Conservation (phyloP, 2,797 vertebrate genomes). For the Siniperca scherzeri region DNA sequence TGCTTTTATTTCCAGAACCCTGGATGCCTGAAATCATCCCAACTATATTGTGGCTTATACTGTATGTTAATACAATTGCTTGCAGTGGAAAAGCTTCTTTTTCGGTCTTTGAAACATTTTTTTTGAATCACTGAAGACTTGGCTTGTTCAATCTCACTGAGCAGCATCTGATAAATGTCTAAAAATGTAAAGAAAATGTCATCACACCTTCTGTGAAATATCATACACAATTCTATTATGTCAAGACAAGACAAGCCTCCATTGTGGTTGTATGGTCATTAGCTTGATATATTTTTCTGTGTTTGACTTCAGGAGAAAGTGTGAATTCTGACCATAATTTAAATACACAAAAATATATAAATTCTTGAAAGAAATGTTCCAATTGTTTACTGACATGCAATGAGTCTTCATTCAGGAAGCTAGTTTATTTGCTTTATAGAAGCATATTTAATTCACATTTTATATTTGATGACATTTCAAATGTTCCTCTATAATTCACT, state of each 20-base stretch:
- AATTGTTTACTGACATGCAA: conserved; percentile 6
- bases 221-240: neutral
- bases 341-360: neutral
- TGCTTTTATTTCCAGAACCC: too few relatives aligned
- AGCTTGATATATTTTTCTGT: neutral
- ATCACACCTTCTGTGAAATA: neutral
- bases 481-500: conserved; percentile 44
- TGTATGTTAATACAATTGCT: too few relatives aligned
- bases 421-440: conserved; percentile 28
- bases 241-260: neutral
- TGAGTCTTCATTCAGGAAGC: conserved; percentile 12
- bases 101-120: neutral
- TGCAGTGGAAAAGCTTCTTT: neutral
- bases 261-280: neutral
- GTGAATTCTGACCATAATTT: conserved; percentile 8
- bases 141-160: neutral
- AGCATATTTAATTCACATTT: conserved; percentile 37
- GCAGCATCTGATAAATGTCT: neutral
- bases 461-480: conserved; percentile 50
- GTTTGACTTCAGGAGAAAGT: conserved; percentile 10
- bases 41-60: neutral
- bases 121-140: neutral
- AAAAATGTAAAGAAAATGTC: neutral
- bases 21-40: too few relatives aligned
- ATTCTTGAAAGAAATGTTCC: conserved; percentile 11